phyloP scores from a whole-genome alignment of 1,140 invertebrate genomes.

The Hylaeus anthracinus region DNA sequence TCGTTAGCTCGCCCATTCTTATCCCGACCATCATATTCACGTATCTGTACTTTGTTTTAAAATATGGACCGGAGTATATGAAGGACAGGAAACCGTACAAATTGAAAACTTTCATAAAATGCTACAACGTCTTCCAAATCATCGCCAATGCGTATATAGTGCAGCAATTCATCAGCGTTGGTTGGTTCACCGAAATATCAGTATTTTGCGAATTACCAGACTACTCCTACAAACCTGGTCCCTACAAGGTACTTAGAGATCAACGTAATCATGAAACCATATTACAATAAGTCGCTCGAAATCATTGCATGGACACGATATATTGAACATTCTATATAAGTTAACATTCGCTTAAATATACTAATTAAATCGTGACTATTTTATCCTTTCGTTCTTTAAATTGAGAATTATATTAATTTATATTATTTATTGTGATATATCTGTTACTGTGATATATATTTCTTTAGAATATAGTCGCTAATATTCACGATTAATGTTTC shows the following conservation, averaged over 20 bases:
- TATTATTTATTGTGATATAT: too few species aligned
- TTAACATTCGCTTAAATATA: too few species aligned
- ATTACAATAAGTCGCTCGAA: neutral
- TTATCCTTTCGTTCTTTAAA: too few species aligned
- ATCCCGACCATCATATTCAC: conserved; percentile 44
- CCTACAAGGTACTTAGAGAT: conserved; percentile 24
- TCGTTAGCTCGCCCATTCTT: conserved; percentile 23
- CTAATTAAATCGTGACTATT: too few species aligned
- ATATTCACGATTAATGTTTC: too few species aligned
- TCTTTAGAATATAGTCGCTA: too few species aligned
- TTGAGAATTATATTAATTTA: too few species aligned
- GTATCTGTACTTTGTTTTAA: conserved; percentile 80
- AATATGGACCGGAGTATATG: conserved; percentile 83
- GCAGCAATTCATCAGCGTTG: conserved; percentile 65
- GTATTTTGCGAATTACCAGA: conserved; percentile 65
- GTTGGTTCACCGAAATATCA: conserved; percentile 56
- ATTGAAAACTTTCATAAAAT: conserved; percentile 81
- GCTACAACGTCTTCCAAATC: conserved; percentile 84
- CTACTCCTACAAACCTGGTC: conserved; percentile 1
- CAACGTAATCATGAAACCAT: neutral
- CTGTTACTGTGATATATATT: too few species aligned
- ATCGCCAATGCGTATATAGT: conserved; percentile 79
- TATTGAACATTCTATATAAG: too few species aligned
- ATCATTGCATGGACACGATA: neutral
- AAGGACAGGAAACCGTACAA: conserved; percentile 82